These are phyloP conservation scores for Caracal caracal DNA, from an alignment of 2,113 vertebrate genomes.

Conservation along the genomic window DNA sequence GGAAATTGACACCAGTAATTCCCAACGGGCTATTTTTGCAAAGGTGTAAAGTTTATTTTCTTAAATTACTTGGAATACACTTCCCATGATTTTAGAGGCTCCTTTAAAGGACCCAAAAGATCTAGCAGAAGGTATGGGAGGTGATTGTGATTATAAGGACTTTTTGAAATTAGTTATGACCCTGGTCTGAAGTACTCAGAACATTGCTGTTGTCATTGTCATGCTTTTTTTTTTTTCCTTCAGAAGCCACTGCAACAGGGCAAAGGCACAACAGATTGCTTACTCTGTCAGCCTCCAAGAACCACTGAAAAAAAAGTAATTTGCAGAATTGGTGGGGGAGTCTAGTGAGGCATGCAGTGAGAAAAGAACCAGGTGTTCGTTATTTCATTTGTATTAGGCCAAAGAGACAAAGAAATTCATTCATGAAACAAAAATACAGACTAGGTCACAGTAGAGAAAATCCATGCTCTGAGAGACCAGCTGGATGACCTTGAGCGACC, in stretches of 20 bases:
- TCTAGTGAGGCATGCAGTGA: slow-evolving; percentile 61
- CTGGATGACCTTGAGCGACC: background rate
- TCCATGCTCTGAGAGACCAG: background rate
- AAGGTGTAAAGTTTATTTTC: slow-evolving; percentile 70
- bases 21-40: slow-evolving; percentile 70
- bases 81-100: slow-evolving; percentile 55
- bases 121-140: background rate
- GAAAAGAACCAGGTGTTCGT: slow-evolving; percentile 49
- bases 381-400: slow-evolving; percentile 51
- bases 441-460: background rate
- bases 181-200: background rate
- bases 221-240: slow-evolving; percentile 23
- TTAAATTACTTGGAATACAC: slow-evolving; percentile 61
- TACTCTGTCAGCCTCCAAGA: slow-evolving; percentile 11
- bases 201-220: background rate
- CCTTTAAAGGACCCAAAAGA: background rate
- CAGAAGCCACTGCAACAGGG: background rate
- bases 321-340: slow-evolving; percentile 25
- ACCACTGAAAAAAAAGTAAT: slow-evolving; percentile 57
- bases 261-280: background rate
- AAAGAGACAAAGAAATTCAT: slow-evolving; percentile 62
- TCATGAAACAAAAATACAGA: slow-evolving; percentile 36
- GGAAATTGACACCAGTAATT: slow-evolving; percentile 62
- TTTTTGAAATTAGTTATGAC: slow-evolving; percentile 43
- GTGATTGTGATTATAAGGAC: background rate